Evolutionary conservation across 1,140 invertebrate species (phyloP).

Genomic region (Caenorhabditis brenneri): DNA sequence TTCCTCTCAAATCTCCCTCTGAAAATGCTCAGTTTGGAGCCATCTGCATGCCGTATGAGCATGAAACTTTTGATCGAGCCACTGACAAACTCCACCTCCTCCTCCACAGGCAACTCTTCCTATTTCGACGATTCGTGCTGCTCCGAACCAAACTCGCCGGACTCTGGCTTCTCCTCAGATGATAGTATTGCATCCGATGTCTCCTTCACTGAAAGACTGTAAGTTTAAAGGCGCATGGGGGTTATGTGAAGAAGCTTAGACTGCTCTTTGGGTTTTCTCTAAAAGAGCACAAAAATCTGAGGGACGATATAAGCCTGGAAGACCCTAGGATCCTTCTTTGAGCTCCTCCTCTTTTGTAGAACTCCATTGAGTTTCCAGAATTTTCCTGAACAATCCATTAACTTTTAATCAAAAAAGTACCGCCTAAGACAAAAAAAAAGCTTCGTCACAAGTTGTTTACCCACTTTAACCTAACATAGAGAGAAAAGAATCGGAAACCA

Average conservation of each 20-base stretch:
- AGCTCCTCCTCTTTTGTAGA: no score
- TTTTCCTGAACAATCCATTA: no score
- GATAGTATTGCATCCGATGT: slow-evolving; percentile 25
- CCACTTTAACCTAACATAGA: neutral
- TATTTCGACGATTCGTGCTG: slow-evolving; percentile 23
- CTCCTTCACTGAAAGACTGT: slow-evolving; percentile 15
- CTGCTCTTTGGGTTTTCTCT: no score
- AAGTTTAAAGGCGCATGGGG: no score
- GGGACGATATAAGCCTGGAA: no score
- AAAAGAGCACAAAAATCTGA: no score
- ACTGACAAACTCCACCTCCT: neutral
- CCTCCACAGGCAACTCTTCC: no score
- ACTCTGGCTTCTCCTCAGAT: slow-evolving; percentile 33
- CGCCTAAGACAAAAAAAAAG: no score
- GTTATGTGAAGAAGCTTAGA: no score
- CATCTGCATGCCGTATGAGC: neutral
- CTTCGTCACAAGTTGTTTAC: neutral
- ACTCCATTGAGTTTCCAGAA: no score
- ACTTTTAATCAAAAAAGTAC: no score
- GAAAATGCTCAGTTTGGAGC: neutral
- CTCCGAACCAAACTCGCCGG: slow-evolving; percentile 9
- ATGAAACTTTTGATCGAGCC: slow-evolving; percentile 15
- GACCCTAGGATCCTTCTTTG: no score
- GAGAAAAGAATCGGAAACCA: slow-evolving; percentile 10
- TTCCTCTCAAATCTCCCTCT: neutral